These are phyloP conservation scores for Drosophila diplacantha DNA, from an alignment of 2,888 invertebrate genomes.

Conservation along the genomic window DNA sequence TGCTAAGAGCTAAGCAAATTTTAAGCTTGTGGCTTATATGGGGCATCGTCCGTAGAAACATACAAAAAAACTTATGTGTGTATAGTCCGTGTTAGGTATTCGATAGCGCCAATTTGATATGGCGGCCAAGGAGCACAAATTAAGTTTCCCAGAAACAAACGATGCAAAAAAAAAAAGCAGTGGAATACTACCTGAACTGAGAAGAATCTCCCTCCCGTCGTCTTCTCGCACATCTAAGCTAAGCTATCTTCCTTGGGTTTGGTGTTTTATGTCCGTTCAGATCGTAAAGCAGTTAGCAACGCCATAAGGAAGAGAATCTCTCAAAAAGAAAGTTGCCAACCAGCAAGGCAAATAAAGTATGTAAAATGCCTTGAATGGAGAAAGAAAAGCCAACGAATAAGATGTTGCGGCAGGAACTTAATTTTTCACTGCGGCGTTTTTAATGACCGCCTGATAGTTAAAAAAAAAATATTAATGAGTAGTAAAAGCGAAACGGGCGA, in stretches of 20 bases:
- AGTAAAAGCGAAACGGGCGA: slow-evolving; percentile 34
- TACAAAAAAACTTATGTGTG: slow-evolving; percentile 10
- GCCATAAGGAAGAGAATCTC: slow-evolving; percentile 49
- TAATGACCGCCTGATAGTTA: slow-evolving; percentile 35
- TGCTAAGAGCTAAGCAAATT: slow-evolving; percentile 64
- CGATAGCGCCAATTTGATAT: slow-evolving; percentile 71
- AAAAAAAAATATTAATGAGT: slow-evolving; percentile 41
- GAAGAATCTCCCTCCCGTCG: slow-evolving; percentile 15
- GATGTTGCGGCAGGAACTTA: slow-evolving; percentile 35
- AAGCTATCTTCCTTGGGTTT: slow-evolving; percentile 36
- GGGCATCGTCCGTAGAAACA: slow-evolving; percentile 34
- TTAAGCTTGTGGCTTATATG: slow-evolving; percentile 54
- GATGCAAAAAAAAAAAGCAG: slow-evolving; percentile 6
- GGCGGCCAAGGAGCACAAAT: slow-evolving; percentile 61
- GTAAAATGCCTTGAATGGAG: slow-evolving; percentile 34
- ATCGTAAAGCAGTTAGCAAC: slow-evolving; percentile 58
- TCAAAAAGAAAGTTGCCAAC: slow-evolving; percentile 40
- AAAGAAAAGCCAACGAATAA: slow-evolving; percentile 32
- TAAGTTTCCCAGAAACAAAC: slow-evolving; percentile 65
- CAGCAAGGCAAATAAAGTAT: slow-evolving; percentile 30
- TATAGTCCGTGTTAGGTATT: slow-evolving; percentile 49
- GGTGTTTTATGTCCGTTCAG: slow-evolving; percentile 51
- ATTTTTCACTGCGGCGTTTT: slow-evolving; percentile 28
- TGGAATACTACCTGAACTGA: slow-evolving; percentile 51
- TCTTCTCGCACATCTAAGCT: slow-evolving; percentile 22